Percentiles rank a stretch among this genome's conserved stretches.
Conservation (phyloP, 2,797 vertebrate species). For the Pyrrhura leucotis region DNA sequence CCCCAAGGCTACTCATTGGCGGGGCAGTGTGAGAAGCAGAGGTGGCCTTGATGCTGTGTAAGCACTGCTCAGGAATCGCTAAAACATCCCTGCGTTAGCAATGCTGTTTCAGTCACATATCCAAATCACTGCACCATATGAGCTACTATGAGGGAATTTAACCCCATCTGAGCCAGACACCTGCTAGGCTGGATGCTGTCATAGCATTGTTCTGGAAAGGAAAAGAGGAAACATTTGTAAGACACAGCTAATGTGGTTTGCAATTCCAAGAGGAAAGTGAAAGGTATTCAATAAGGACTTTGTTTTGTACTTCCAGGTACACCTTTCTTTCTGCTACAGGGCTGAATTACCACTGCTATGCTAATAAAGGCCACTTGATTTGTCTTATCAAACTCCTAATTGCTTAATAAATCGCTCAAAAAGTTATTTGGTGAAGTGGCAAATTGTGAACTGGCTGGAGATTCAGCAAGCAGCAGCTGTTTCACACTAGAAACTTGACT, state of each 20-base stretch:
- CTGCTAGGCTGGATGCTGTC: background rate
- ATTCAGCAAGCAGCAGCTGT: conserved; percentile 10
- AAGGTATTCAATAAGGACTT: background rate
- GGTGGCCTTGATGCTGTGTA: background rate
- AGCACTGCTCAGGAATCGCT: background rate
- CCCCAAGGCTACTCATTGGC: background rate
- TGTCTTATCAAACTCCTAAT: conserved; percentile 19
- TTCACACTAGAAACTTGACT: background rate
- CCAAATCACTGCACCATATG: background rate
- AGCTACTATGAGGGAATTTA: background rate
- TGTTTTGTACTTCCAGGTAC: background rate
- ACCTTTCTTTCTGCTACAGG: background rate
- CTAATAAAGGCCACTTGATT: conserved; percentile 23
- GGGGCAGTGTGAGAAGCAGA: background rate
- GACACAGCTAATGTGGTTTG: background rate
- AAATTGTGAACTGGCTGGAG: conserved; percentile 27
- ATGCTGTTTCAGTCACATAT: background rate
- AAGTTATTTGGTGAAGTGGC: conserved; percentile 29
- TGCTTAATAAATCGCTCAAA: background rate
- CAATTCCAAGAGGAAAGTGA: background rate
- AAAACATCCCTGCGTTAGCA: background rate
- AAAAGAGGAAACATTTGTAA: background rate
- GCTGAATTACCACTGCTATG: background rate
- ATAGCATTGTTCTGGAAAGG: background rate
- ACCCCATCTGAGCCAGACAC: background rate